A percentile compares a stretch with the other conserved stretches of the same genome.
Conservation (phyloP, 2,113 vertebrate genomes). For the Bos taurus region DNA sequence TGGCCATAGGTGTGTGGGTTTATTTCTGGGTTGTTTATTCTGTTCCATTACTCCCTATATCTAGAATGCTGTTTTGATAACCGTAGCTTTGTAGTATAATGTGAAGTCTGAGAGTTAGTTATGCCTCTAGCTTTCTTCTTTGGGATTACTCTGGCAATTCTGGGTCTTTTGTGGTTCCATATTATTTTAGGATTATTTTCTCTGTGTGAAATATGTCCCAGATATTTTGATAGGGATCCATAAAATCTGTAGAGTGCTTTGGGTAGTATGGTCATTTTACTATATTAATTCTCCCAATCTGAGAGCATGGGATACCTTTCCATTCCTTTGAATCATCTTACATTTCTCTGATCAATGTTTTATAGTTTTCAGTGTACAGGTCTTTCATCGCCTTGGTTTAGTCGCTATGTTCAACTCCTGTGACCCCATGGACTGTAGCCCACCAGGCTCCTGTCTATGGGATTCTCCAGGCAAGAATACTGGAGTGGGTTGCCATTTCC, state of each 20-base stretch:
- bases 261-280: background rate
- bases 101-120: background rate
- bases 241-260: background rate
- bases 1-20: background rate
- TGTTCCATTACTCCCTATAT: background rate
- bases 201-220: background rate
- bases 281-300: background rate
- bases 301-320: background rate
- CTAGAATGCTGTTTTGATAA: background rate
- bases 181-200: background rate
- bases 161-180: background rate
- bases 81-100: background rate
- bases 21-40: background rate
- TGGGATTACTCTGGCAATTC: background rate
- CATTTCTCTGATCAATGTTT: background rate
- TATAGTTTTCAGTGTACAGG: background rate
- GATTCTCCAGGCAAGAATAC: background rate
- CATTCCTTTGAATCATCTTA: background rate
- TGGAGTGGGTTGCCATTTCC: too few relatives aligned
- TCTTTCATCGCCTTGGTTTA: background rate
- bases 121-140: background rate
- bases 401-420: background rate
- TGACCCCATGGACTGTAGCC: background rate
- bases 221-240: background rate
- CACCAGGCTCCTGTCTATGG: background rate